Conservation (phyloP, 92 coral and sea anemone species). For the Metridium senile region DNA sequence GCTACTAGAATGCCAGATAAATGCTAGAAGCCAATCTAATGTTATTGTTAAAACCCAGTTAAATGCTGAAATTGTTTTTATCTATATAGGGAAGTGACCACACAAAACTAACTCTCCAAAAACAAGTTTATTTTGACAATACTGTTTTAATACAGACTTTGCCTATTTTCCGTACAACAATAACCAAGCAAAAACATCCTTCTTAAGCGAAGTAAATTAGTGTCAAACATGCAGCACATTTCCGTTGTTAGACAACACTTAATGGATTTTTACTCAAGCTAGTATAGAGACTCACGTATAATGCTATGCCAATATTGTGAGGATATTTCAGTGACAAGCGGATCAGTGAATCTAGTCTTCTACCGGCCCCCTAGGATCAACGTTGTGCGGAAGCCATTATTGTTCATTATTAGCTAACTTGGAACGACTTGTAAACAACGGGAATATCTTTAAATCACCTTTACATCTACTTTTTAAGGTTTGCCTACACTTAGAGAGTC, state of each 20-base stretch:
- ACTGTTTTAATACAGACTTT: conserved; percentile 2
- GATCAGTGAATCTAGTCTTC: conserved; percentile 14
- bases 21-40: too few relatives aligned
- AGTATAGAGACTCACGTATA: conserved; percentile 11
- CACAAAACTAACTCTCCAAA: conserved; percentile 4
- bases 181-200: conserved; percentile 16
- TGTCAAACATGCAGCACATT: conserved; percentile 28
- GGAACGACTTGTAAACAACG: conserved; percentile 22
- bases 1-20: too few relatives aligned
- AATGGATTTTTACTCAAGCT: conserved; percentile 30
- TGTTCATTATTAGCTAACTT: conserved; percentile 24
- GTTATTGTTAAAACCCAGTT: background rate
- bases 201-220: conserved; percentile 21
- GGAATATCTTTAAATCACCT: conserved; percentile 1
- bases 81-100: background rate
- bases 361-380: conserved; percentile 29
- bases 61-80: background rate
- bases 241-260: conserved; percentile 16
- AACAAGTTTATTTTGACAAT: conserved; percentile 10
- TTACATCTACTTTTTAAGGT: too few relatives aligned
- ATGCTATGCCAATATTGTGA: conserved; percentile 16
- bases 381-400: conserved; percentile 15
- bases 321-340: conserved; percentile 28
- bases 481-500: too few relatives aligned
- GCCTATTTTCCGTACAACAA: background rate